Evolutionary conservation across 2,888 invertebrate species (phyloP), one percentile per base, ranked within the genome.

Genomic region (Athalia rosae): DNA sequence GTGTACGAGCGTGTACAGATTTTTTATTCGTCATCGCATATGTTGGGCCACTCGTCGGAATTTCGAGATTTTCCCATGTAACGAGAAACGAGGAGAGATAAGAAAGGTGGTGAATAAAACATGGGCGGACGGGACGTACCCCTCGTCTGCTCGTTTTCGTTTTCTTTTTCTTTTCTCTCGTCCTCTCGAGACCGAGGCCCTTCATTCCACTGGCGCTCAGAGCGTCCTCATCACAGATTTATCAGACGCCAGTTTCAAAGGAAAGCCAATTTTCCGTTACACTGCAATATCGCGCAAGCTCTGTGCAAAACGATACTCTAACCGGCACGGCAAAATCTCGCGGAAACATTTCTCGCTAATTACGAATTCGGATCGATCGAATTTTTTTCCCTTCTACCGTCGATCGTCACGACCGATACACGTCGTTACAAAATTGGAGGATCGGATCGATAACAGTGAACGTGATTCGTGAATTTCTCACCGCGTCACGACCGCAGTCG

Each of bases 21-120:
- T 8, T 53, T 53, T 8, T 53, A 13, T 4, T 13, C 56, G 9
- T 71, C 71, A 71, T 71, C 71, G 71, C 71, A 69, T n/a, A n/a
- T 8, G 58, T 58, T 71, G 8, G 28, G n/a, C 56, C 69, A 71
- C 56, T 58, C 15, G 11, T 6, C n/a, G 43, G 56, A 58, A 43
- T 71, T 15, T 58, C 58, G 71, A 28, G 28, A 28, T 28, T 28
- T 28, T 28, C 28, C n/a, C 28, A 28, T 28, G 2, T 28, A 28
- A 28, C 28, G 45, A 13, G 9, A 67, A 71, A 13, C 13, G 28
- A 43, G 9, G 13, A 6, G 53, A 58, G 58, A 45, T 58, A 4
- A 71, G 71, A 9, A 9, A 71, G 43, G 58, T 13, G 43, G 56
- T 53, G 28, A 58, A 71, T 58, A 47, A 56, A 58, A 71, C 56